A percentile compares a stretch with the other conserved stretches of the same genome.
Conservation (phyloP, 2,113 vertebrate genomes). For the Archilochus colubris region DNA sequence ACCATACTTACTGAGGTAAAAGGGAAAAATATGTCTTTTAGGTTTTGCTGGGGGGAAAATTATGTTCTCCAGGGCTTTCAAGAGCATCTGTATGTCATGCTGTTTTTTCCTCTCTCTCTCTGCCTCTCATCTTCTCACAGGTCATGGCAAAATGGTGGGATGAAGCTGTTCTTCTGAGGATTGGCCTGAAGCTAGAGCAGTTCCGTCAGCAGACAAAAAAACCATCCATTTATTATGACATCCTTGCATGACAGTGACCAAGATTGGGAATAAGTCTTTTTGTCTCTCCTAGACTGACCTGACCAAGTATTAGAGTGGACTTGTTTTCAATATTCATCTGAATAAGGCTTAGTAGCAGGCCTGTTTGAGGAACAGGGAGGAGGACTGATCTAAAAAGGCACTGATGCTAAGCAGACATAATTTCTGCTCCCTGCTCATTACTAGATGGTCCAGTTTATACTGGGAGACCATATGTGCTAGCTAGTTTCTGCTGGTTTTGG, state of each 20-base stretch:
- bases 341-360: not conserved
- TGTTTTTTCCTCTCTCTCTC: not conserved
- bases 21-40: not conserved
- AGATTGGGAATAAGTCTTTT: not conserved
- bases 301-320: not conserved
- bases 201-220: constrained; percentile 58
- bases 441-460: not conserved
- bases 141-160: constrained; percentile 77
- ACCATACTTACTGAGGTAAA: not conserved
- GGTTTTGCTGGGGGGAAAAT: accelerated
- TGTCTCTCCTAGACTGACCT: not conserved
- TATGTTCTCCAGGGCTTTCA: not conserved
- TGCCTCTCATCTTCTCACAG: constrained; percentile 19
- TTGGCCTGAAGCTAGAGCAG: constrained; percentile 68
- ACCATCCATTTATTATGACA: constrained; percentile 68
- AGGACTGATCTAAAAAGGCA: not conserved
- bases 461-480: not conserved
- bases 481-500: not conserved
- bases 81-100: not conserved
- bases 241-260: not conserved
- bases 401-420: not conserved
- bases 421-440: not conserved
- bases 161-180: constrained; percentile 67
- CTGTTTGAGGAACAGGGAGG: not conserved
- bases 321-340: not conserved